phyloP scores from a whole-genome alignment of 2,113 vertebrate genomes.

The Dasypus novemcinctus region DNA sequence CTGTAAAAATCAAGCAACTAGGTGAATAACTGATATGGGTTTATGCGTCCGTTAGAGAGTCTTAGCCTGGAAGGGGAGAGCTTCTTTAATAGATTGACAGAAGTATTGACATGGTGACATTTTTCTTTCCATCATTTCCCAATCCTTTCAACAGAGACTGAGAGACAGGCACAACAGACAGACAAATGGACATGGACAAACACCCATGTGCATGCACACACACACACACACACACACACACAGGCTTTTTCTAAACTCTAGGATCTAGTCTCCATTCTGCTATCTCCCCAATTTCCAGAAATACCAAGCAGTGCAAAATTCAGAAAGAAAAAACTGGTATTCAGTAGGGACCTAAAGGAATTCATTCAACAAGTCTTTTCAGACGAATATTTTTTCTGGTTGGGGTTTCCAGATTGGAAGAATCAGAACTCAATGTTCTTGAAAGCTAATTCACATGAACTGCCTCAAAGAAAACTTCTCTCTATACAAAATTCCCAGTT shows the following conservation, averaged over 20 bases:
- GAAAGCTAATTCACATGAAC: not conserved
- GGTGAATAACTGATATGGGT: not conserved
- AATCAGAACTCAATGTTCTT: not conserved
- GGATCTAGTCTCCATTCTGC: not conserved
- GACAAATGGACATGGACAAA: not conserved
- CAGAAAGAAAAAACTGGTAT: not conserved
- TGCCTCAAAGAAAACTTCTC: not conserved
- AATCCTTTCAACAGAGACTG: not conserved
- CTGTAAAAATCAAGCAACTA: not conserved
- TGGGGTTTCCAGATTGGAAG: constrained; percentile 43
- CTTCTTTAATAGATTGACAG: not conserved
- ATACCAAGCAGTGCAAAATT: constrained; percentile 2
- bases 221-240: not conserved
- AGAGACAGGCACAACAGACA: not conserved
- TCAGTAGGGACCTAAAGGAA: not conserved
- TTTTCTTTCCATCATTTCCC: not conserved
- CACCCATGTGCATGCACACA: not conserved
- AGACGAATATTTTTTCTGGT: constrained; percentile 17
- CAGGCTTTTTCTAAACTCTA: constrained; percentile 22
- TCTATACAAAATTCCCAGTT: constrained; percentile 3
- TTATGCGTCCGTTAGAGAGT: not conserved
- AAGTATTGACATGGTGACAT: not conserved
- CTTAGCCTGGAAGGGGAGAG: not conserved
- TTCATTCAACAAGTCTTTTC: constrained; percentile 66
- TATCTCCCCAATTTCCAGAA: constrained; percentile 17